Evolutionary conservation across 1,140 invertebrate genomes (phyloP), one percentile per base, ranked within the genome.

Genomic region (Homalodisca vitripennis): DNA sequence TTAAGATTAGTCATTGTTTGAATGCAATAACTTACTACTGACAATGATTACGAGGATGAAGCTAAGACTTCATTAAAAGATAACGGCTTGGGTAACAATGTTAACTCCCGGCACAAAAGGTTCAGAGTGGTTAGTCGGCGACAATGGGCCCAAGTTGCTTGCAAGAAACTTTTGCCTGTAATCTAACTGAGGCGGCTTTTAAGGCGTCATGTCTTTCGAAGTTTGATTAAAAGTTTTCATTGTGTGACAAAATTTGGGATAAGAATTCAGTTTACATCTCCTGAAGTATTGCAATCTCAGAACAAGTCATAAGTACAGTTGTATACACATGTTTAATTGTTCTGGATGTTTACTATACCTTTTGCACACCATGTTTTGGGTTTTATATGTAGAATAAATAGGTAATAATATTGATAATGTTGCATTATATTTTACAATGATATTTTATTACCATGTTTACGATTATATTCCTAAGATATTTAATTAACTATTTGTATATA

Each of bases 221-320:
- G 6, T 51, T 51, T 51, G 6, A 51, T 51, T 51, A 51, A 3
- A 51, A 51, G 6, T 51, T 51, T 51, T 41, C n/a, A 51, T 51
- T 3, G 17, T 10, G 17, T 41, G 17, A 10, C 34, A 6, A 41
- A 41, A 17, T 41, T 41, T 10, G 6, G 6, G 17, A 41, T 10
- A 6, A 10, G 6, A 17, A 41, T 10, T 41, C 6, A 41, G 34
- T 10, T 41, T 41, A 41, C 34, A 10, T 41, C 17, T 6, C 6
- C 34, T 41, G 17, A 17, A 6, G 17, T 6, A 17, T 41, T 41
- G 17, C 17, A 17, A 10, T 41, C 34, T 10, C 17, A 41, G 17
- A 41, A 6, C 34, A 10, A 17, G 6, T 41, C n/a, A n/a, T n/a
- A n/a, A n/a, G n/a, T n/a, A n/a, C n/a, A 17, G 6, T 17, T 41